Evolutionary conservation across 2,113 vertebrate species (phyloP).

Genomic region (Xenotilapia longispinis): DNA sequence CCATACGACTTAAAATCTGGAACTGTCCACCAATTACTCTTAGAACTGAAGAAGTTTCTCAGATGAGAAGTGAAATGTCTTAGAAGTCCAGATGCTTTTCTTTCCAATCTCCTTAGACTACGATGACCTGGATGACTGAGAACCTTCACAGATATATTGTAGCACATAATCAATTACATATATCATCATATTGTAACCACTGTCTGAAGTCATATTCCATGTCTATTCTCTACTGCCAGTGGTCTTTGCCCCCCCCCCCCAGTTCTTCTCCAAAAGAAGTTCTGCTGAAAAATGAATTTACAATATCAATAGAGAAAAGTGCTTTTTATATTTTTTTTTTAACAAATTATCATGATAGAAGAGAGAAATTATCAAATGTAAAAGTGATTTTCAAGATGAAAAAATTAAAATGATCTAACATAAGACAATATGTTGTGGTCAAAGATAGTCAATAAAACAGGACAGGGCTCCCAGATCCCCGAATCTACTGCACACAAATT

Average conservation of each 20-base stretch:
- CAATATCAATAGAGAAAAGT: too few relatives aligned
- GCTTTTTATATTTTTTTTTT: neutral
- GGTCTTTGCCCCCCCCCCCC: neutral
- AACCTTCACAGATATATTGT: neutral
- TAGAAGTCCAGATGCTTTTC: neutral
- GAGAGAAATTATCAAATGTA: neutral
- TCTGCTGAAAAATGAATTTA: too few relatives aligned
- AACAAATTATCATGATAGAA: neutral
- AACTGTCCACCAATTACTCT: neutral
- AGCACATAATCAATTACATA: neutral
- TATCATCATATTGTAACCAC: neutral
- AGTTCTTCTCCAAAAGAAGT: too few relatives aligned
- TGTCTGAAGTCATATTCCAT: neutral
- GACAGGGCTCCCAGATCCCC: neutral
- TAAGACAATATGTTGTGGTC: neutral
- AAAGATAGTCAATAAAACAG: neutral
- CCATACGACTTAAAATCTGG: neutral
- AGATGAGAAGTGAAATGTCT: neutral
- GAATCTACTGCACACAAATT: neutral
- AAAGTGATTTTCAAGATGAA: neutral
- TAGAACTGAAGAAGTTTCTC: neutral
- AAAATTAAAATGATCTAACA: neutral
- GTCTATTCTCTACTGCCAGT: neutral
- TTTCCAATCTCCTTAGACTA: neutral
- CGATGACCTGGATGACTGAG: neutral